Conservation (phyloP, 2,888 invertebrate genomes). For the Lamellibrachia satsuma region DNA sequence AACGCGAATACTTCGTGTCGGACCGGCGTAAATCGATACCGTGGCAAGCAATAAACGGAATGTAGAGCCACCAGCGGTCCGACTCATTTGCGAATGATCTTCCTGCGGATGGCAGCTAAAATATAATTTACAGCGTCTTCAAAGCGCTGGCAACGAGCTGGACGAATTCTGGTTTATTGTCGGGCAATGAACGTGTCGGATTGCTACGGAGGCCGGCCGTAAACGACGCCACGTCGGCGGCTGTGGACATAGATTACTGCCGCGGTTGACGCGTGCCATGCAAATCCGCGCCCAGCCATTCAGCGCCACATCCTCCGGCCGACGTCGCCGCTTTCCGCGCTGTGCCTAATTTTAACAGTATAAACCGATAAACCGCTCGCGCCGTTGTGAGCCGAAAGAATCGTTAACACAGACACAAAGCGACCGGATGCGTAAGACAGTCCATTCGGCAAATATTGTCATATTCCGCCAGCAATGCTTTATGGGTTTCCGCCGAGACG, state of each 20-base stretch:
- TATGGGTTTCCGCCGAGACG: neutral
- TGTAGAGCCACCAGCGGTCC: neutral
- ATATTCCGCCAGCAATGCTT: slow-evolving; percentile 11
- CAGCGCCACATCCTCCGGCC: neutral
- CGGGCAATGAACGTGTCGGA: neutral
- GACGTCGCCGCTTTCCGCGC: neutral
- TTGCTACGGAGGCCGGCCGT: neutral
- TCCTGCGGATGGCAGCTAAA: slow-evolving; percentile 17
- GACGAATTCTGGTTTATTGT: neutral
- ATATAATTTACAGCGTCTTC: slow-evolving; percentile 17
- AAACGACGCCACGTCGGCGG: neutral
- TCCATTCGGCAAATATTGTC: slow-evolving; percentile 13
- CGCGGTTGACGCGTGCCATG: neutral
- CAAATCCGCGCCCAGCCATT: neutral
- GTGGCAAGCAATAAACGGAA: slow-evolving; percentile 7
- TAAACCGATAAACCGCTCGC: slow-evolving; percentile 11
- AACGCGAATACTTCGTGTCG: neutral
- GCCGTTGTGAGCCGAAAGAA: neutral
- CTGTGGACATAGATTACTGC: neutral
- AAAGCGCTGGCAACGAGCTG: slow-evolving; percentile 10
- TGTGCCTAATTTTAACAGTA: slow-evolving; percentile 11
- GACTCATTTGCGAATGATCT: slow-evolving; percentile 5
- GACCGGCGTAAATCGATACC: neutral
- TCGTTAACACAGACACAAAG: slow-evolving; percentile 10
- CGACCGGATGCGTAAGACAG: slow-evolving; percentile 12